phyloP scores from a whole-genome alignment of 2,113 vertebrate species.

The Panthera tigris region DNA sequence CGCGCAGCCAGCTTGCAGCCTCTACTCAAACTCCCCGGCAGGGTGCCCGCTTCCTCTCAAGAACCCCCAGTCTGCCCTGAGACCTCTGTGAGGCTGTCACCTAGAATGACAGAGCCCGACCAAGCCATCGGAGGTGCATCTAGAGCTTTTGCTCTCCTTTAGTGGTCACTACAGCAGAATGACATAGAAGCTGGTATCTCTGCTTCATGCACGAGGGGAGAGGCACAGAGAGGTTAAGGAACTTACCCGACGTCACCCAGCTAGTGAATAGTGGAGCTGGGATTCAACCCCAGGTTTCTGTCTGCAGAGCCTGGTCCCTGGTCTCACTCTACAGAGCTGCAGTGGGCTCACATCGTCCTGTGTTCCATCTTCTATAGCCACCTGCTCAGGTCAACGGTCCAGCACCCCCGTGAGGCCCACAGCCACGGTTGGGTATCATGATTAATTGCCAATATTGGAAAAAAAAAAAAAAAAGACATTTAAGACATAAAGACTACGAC shows the following conservation, averaged over 20 bases:
- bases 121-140: rapidly evolving
- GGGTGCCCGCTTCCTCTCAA: not conserved
- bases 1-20: rapidly evolving
- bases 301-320: not conserved
- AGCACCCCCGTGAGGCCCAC: not conserved
- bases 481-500: not conserved
- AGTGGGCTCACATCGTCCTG: not conserved
- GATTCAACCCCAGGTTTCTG: not conserved
- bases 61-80: rapidly evolving
- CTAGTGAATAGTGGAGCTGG: not conserved
- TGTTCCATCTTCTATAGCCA: not conserved
- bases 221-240: not conserved
- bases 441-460: not conserved
- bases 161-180: not conserved
- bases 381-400: not conserved
- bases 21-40: not conserved
- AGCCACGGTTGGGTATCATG: rapidly evolving
- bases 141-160: not conserved
- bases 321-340: not conserved
- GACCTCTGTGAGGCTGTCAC: rapidly evolving
- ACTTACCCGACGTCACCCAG: not conserved
- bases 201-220: rapidly evolving
- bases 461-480: not conserved
- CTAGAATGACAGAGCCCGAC: not conserved
- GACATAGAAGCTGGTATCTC: not conserved